Evolutionary conservation across 2,888 invertebrate genomes (phyloP).

Genomic region (Yponomeuta malinellus): DNA sequence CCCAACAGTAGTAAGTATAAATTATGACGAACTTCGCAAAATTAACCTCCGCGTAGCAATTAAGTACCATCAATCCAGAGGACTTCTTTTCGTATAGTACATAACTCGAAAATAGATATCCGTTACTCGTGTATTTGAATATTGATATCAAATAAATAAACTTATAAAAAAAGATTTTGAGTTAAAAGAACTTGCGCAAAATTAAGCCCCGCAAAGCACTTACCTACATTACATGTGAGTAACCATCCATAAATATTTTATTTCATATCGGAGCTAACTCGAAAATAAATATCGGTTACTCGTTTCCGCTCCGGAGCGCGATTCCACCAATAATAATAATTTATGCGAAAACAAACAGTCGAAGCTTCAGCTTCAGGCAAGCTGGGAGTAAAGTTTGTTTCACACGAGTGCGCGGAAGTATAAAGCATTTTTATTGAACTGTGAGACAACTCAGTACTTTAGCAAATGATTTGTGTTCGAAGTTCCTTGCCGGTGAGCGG

Average conservation of each 20-base stretch:
- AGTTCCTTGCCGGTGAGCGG: constrained; percentile 32
- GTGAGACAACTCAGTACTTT: constrained; percentile 20
- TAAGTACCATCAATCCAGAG: too few relatives aligned
- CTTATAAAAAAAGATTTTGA: not conserved
- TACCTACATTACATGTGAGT: not conserved
- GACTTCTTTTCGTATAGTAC: too few relatives aligned
- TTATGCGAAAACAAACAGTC: not conserved
- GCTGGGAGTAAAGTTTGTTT: constrained; percentile 17
- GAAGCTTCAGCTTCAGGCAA: constrained; percentile 8
- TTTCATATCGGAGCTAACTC: not conserved
- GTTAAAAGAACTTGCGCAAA: not conserved
- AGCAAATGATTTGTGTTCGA: constrained; percentile 42
- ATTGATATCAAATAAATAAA: not conserved
- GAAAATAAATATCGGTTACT: constrained; percentile 1
- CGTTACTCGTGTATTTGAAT: too few relatives aligned
- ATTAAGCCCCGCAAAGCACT: not conserved
- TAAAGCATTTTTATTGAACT: constrained; percentile 46
- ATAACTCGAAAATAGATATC: too few relatives aligned
- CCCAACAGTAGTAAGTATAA: too few relatives aligned
- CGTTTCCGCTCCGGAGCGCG: not conserved
- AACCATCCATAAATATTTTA: not conserved
- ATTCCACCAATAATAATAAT: constrained; percentile 2
- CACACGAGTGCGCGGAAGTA: constrained; percentile 23
- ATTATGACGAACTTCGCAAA: too few relatives aligned
- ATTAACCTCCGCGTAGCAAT: too few relatives aligned